A percentile compares a stretch with the other conserved stretches of the same genome.
These are phyloP conservation scores for Scomberomorus guttatus DNA, from an alignment of 2,797 vertebrate genomes.

Conservation along the genomic window DNA sequence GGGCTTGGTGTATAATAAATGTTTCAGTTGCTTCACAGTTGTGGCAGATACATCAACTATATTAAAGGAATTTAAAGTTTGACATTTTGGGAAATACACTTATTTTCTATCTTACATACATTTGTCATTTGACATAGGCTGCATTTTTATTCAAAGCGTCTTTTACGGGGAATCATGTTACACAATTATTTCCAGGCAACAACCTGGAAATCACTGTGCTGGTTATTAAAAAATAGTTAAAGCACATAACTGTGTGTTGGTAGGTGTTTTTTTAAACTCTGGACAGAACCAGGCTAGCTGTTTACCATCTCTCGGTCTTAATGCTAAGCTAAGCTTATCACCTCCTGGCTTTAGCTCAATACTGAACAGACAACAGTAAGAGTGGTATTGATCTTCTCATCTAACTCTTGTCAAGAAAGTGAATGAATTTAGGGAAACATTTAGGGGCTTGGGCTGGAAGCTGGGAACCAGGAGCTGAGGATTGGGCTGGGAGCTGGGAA, in stretches of 20 bases:
- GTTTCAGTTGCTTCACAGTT: conserved; percentile 10
- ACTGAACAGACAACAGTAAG: not conserved
- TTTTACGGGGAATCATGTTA: not conserved
- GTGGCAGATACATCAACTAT: not conserved
- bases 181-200: not conserved
- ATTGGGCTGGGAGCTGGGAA: too few relatives aligned
- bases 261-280: not conserved
- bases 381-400: not conserved
- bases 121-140: not conserved
- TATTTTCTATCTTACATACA: not conserved
- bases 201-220: not conserved
- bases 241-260: not conserved
- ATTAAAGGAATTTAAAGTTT: conserved; percentile 13
- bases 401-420: too few relatives aligned
- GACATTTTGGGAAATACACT: not conserved
- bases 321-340: too few relatives aligned
- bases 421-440: too few relatives aligned
- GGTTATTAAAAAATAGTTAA: not conserved
- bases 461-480: too few relatives aligned
- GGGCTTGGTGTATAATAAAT: conserved; percentile 8
- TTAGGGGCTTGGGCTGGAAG: too few relatives aligned
- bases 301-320: too few relatives aligned
- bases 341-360: not conserved
- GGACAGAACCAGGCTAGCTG: too few relatives aligned
- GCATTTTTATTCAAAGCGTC: not conserved